These are phyloP conservation scores for Lithophane leautieri DNA, from an alignment of 2,888 invertebrate genomes.

Conservation along the genomic window DNA sequence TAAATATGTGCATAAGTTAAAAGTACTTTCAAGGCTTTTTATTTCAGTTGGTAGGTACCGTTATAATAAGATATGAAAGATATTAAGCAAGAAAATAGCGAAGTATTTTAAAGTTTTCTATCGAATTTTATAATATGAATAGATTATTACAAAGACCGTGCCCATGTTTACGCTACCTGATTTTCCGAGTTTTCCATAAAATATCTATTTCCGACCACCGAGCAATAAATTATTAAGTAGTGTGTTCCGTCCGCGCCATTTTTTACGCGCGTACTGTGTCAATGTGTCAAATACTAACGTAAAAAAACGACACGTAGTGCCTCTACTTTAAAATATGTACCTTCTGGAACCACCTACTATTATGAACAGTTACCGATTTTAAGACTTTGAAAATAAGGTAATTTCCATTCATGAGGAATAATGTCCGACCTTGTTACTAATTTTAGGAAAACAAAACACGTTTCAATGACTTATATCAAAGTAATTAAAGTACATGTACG, in stretches of 20 bases:
- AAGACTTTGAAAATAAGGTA: constrained; percentile 34
- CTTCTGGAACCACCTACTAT: not conserved
- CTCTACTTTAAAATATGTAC: not conserved
- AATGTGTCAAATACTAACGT: not conserved
- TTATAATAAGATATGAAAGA: not conserved
- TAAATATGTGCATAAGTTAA: not conserved
- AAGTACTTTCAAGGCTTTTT: not conserved
- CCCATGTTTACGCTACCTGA: not conserved
- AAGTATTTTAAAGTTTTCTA: not conserved
- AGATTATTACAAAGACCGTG: not conserved
- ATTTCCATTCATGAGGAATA: constrained; percentile 47
- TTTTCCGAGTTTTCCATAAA: not conserved
- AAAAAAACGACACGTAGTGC: not conserved
- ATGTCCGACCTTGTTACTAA: constrained; percentile 38
- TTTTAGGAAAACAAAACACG: constrained; percentile 43
- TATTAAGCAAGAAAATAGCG: not conserved
- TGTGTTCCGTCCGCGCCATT: not conserved
- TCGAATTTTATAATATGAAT: not conserved
- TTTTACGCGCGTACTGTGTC: not conserved
- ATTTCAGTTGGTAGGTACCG: not conserved
- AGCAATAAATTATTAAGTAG: not conserved
- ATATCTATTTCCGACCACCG: not conserved
- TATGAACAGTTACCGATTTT: constrained; percentile 46
- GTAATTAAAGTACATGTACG: constrained; percentile 10
- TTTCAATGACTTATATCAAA: constrained; percentile 15